Evolutionary conservation across 2,113 vertebrate species (phyloP), one percentile per base, ranked within the genome.

Genomic region (rabbit (Oryctolagus cuniculus)): DNA sequence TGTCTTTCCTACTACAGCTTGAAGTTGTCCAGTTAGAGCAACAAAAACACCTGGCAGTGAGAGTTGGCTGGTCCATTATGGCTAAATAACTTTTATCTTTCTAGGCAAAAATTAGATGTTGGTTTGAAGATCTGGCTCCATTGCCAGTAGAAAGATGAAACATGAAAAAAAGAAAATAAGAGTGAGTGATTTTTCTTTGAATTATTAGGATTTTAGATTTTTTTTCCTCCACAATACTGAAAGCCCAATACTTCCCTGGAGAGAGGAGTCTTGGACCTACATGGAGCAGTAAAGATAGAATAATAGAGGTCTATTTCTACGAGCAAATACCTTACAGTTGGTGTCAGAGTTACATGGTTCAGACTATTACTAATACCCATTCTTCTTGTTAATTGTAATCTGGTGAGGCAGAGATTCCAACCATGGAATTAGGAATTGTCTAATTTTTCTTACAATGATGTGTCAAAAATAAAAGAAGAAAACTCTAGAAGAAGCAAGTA

Each of bases 91-190:
- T 93, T 92, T 51, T 88, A 74, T 64, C 80, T 93, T 90, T 51
- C 69, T 74, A 96, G 77, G 63, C 53, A 63, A 81, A 81, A 75
- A 27, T 93, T 73, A 96, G 63, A 85, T 70, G 24, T n/a, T 69
- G 36, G 44, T 84, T 87, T 96, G 77, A 90, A 94, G 93, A 84
- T 94, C 17, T 83, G 74, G 69, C 55, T 85, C 80, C 29, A 21
- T 66, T 91, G 80, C 51, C 83, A 96, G 93, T 31, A 90, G 67
- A 91, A 90, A 90, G 55, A 95, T 85, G 94, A 96, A 89, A 78
- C 38, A 89, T 9, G 22, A 82, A 93, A 87, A n/a, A 10, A 49
- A 78, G 10, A 87, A 66, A 83, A 49, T 73, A 92, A 67, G 29
- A 89, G 17, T 94, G 93, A 73, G 84, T 94, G 67, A 89, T 91